phyloP scores from a whole-genome alignment of 2,888 invertebrate genomes.

The Hoplodrina ambigua region DNA sequence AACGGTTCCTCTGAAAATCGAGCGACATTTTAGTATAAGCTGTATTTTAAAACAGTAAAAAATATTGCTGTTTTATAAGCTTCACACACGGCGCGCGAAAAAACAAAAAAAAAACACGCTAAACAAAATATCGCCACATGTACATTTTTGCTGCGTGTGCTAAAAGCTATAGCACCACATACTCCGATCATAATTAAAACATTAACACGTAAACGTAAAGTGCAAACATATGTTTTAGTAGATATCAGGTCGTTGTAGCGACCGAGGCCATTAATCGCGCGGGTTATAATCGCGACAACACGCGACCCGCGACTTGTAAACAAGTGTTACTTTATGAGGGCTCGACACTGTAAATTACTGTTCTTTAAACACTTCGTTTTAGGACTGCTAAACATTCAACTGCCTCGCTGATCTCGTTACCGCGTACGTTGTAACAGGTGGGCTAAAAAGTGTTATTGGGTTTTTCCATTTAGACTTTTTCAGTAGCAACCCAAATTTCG shows the following conservation, averaged over 20 bases:
- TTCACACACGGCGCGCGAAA: background rate
- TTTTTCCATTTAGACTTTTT: no score
- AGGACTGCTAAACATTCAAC: no score
- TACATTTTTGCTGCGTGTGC: background rate
- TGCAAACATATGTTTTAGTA: conserved; percentile 37
- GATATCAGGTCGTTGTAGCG: conserved; percentile 12
- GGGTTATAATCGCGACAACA: conserved; percentile 20
- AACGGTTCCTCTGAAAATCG: background rate
- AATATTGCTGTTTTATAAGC: background rate
- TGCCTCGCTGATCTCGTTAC: no score
- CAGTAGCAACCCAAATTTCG: no score
- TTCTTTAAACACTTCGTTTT: no score
- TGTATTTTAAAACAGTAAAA: background rate
- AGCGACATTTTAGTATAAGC: background rate
- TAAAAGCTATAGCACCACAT: background rate
- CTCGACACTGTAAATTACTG: background rate
- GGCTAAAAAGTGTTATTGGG: no score
- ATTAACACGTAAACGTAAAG: conserved; percentile 32
- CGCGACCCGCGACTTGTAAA: conserved; percentile 42
- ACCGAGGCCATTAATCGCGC: conserved; percentile 22
- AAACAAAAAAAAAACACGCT: background rate
- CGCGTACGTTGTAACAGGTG: no score
- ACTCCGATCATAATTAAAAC: conserved; percentile 24
- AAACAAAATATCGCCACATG: background rate
- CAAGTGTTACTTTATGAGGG: conserved; percentile 24